phyloP scores from a whole-genome alignment of 2,888 invertebrate genomes.

The Teinopalpus imperialis region DNA sequence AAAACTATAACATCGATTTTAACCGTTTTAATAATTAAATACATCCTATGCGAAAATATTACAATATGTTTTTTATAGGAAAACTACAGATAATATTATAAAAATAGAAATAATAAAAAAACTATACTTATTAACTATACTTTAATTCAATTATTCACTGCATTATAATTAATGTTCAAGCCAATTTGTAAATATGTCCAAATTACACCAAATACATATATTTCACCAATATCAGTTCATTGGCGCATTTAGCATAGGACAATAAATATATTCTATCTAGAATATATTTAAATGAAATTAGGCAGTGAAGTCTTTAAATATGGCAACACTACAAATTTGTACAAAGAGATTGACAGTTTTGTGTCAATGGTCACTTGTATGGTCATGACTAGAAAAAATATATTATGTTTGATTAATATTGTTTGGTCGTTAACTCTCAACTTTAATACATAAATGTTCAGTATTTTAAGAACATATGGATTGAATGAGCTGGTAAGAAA shows the following conservation, averaged over 20 bases:
- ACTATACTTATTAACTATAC: no score
- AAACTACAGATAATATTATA: no score
- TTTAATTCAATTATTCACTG: no score
- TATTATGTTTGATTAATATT: conserved; percentile 8
- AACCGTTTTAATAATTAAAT: no score
- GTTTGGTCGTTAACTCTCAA: not conserved
- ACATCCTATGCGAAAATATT: no score
- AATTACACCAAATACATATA: conserved; percentile 1
- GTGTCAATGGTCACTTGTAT: conserved; percentile 14
- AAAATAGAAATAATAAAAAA: no score
- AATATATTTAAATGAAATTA: conserved; percentile 13
- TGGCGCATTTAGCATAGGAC: not conserved
- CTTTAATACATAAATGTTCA: conserved; percentile 7
- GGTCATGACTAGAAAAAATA: conserved; percentile 10
- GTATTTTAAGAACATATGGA: conserved; percentile 5
- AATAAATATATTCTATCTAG: conserved; percentile 15
- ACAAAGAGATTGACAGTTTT: conserved; percentile 23
- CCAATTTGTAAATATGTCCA: no score
- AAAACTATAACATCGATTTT: not conserved
- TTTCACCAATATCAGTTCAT: not conserved
- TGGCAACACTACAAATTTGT: conserved; percentile 15
- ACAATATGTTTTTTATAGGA: no score
- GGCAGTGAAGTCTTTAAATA: conserved; percentile 12
- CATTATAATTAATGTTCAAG: no score
- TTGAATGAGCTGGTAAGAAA: conserved; percentile 1